phyloP scores from a whole-genome alignment of 2,113 vertebrate species.

The Solea solea region DNA sequence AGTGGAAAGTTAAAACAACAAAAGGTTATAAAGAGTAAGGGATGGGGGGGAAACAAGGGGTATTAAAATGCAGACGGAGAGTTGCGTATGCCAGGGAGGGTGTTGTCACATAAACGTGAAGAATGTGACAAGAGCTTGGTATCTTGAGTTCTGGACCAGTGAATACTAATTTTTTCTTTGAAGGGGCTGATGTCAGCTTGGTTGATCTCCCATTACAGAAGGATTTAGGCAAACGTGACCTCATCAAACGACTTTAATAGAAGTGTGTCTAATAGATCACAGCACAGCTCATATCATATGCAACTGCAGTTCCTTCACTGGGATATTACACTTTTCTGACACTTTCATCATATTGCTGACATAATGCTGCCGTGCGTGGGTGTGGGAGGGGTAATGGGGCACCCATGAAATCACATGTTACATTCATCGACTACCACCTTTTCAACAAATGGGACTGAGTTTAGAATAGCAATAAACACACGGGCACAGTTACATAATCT shows the following conservation, averaged over 20 bases:
- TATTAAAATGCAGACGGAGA: constrained; percentile 20
- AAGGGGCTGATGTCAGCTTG: constrained; percentile 15
- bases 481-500: too few species aligned
- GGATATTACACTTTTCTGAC: background rate
- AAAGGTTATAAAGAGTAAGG: constrained; percentile 27
- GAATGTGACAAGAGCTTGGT: constrained; percentile 59
- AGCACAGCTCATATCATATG: constrained; percentile 16
- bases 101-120: constrained; percentile 60
- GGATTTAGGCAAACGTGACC: background rate
- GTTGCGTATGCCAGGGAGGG: constrained; percentile 3
- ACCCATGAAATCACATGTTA: too few species aligned
- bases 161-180: constrained; percentile 13
- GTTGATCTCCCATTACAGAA: constrained; percentile 12
- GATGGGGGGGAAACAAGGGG: constrained; percentile 37
- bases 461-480: too few species aligned
- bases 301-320: constrained; percentile 16
- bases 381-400: background rate
- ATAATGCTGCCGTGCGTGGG: constrained; percentile 56
- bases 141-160: constrained; percentile 27
- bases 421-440: too few species aligned
- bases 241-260: constrained; percentile 1
- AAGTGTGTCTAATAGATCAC: constrained; percentile 5
- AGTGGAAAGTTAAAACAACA: constrained; percentile 45
- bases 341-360: constrained; percentile 27
- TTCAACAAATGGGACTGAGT: too few species aligned